Evolutionary conservation across 2,888 invertebrate genomes (phyloP), one percentile per base, ranked within the genome.

Genomic region (Drepana falcataria): DNA sequence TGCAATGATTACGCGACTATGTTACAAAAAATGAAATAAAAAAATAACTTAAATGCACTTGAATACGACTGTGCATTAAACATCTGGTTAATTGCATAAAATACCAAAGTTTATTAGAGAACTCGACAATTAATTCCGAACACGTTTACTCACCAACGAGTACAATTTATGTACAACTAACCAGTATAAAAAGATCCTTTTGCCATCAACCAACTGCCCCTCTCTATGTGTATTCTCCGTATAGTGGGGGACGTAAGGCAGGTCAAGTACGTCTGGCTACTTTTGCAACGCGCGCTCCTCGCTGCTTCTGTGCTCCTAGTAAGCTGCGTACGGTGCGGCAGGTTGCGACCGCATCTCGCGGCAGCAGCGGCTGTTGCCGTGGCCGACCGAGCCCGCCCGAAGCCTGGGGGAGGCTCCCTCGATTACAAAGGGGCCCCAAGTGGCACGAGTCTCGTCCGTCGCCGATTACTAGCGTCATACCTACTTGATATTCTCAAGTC

Each of bases 281-380:
- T 4, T 56, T 51, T 35, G 48, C 37, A 56, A 56, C 48, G 54
- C 55, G 57, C 71, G 52, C 75, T 83, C 74, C 61, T 70, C n/a
- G 52, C 3, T 3, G 6, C 4, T 70, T 77, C 73, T 90, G 82
- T 51, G 60, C 59, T 71, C 88, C 87, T 89, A 77, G 88, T 89
- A 87, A 63, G 71, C 75, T 83, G 88, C 88, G 88, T 86, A 86
- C 77, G 80, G 69, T 76, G 82, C 73, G 81, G 81, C 82, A 77
- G 79, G 81, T 81, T 81, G 79, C 55, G 55, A 63, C 62, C 58
- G 58, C 54, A 52, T 52, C 54, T 54, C 62, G 66, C 62, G 61
- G 68, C 59, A 57, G 61, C 56, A 59, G 66, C 66, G 62, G 69
- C 63, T 57, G 64, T 61, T 57, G 61, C 60, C 57, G 60, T 54